Evolutionary conservation across 2,113 vertebrate species (phyloP), one percentile per base, ranked within the genome.

Genomic region (Hylia prasina): DNA sequence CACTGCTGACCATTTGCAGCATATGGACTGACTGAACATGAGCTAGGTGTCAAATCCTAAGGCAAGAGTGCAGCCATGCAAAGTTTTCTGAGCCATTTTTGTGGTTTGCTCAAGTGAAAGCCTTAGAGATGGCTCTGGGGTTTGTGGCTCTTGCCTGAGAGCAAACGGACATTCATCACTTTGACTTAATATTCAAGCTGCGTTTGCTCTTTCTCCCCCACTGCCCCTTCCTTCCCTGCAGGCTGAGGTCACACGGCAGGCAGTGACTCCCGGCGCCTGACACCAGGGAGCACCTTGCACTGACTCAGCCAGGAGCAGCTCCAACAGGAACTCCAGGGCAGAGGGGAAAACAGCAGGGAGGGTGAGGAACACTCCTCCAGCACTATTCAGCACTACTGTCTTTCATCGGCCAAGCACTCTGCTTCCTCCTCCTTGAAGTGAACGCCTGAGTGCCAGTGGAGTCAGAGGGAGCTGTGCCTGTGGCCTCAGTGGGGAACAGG

Each of bases 181-280:
- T 64, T 42, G 35, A 71, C 42, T 91, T 71, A 80, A 51, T 53
- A 80, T 28, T 72, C 42, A 86, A 70, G 54, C 28, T 2, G 4
- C 2, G 1, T 78, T 83, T 79, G 25, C 28, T 84, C 48, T 40
- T 18, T 28, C 35, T 87, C 61, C 45, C 25, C 25, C 18, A 0
- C 51, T 60, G 47, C 51, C 37, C 22, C 35, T 76, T 71, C 64
- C 80, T 60, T 73, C 31, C 33, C 69, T 2, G 5, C 17, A 72
- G 58, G 77, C 73, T 96, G 96, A 93, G 83, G 93, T 87, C 86
- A 95, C n/a, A 13, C 33, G 20, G 33, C 75, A 87, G 20, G 73
- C 82, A 53, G 94, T 60, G 95, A 80, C 69, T 94, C 39, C 83
- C 83, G 2, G 81, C 0, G 84, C 93, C 82, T 90, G 95, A 70